A percentile compares a stretch with the other conserved stretches of the same genome.
These are phyloP conservation scores for Aulostomus chinensis DNA, from an alignment of 2,797 vertebrate species.

Conservation along the genomic window DNA sequence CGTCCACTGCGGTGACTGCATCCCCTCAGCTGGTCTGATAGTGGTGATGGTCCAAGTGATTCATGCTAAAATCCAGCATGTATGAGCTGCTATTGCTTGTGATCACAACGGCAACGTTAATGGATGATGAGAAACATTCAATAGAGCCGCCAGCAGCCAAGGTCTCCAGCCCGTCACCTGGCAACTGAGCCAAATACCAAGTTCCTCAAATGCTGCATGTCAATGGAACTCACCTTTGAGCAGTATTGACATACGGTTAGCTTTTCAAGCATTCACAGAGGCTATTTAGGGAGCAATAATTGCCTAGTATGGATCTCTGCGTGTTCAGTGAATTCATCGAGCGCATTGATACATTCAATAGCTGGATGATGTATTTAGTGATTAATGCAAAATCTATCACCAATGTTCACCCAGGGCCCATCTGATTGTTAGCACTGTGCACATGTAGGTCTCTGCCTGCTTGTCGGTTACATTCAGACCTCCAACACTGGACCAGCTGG, in stretches of 20 bases:
- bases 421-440: too few relatives aligned
- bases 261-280: constrained; percentile 68
- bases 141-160: constrained; percentile 32
- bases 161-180: constrained; percentile 54
- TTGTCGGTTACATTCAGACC: neutral
- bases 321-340: constrained; percentile 61
- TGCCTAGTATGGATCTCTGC: constrained; percentile 70
- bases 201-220: constrained; percentile 58
- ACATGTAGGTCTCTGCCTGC: neutral
- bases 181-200: constrained; percentile 60
- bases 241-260: constrained; percentile 69
- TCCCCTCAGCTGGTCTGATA: too few relatives aligned
- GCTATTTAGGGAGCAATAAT: constrained; percentile 76
- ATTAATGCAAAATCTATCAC: constrained; percentile 49
- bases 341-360: constrained; percentile 53
- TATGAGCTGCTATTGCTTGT: constrained; percentile 1
- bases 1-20: too few relatives aligned
- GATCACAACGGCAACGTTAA: neutral
- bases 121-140: constrained; percentile 38
- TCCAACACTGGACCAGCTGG: too few relatives aligned
- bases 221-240: constrained; percentile 64
- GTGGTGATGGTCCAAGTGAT: too few relatives aligned
- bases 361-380: constrained; percentile 44
- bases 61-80: too few relatives aligned
- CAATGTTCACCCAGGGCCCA: too few relatives aligned